Evolutionary conservation across 1,140 invertebrate species (phyloP).

Genomic region (Drosophila arizonae): DNA sequence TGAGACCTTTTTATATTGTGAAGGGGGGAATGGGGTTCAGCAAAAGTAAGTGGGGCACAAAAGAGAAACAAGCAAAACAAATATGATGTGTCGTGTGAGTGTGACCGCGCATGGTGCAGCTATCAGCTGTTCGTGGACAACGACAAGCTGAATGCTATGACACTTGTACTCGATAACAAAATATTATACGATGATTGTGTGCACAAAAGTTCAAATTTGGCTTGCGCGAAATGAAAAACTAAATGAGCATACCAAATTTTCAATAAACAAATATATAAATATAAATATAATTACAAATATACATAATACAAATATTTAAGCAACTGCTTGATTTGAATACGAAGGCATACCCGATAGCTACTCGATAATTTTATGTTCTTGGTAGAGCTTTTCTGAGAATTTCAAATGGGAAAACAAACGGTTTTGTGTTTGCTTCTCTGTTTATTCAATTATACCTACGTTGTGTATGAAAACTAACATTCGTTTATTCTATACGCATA

Average conservation of each 20-base stretch:
- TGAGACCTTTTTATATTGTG: background rate
- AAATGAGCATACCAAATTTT: too few relatives aligned
- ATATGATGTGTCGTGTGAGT: slow-evolving; percentile 39
- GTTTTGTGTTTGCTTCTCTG: too few relatives aligned
- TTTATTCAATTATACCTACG: background rate
- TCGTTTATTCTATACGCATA: background rate
- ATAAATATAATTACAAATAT: too few relatives aligned
- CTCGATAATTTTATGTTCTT: too few relatives aligned
- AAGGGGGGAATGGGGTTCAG: slow-evolving; percentile 11
- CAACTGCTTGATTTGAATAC: too few relatives aligned
- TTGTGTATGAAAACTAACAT: background rate
- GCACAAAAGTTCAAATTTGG: too few relatives aligned
- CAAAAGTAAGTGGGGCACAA: slow-evolving; percentile 36
- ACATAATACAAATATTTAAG: too few relatives aligned
- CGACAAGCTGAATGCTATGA: slow-evolving; percentile 12
- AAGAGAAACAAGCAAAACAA: slow-evolving; percentile 51
- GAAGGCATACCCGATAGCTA: too few relatives aligned
- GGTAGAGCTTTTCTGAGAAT: too few relatives aligned
- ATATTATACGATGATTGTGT: too few relatives aligned
- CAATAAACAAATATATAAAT: too few relatives aligned
- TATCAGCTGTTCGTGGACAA: slow-evolving; percentile 26
- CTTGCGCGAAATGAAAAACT: too few relatives aligned
- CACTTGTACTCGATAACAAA: background rate
- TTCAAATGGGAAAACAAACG: background rate
- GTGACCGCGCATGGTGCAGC: slow-evolving; percentile 11